Conservation (phyloP, 1,140 invertebrate genomes). For the Drosophila neocordata region DNA sequence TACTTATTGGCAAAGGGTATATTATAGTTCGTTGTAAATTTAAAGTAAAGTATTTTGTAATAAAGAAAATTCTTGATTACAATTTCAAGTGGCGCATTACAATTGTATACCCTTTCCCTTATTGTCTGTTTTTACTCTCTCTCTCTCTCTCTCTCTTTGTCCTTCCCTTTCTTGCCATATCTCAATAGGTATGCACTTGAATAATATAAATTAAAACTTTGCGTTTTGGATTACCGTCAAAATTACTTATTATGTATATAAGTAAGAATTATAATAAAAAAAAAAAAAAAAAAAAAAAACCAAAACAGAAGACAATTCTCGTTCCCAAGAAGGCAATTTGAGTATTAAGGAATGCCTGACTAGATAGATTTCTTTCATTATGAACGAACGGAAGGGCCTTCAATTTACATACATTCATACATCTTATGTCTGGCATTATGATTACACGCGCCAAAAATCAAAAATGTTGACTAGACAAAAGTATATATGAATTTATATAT, state of each 20-base stretch:
- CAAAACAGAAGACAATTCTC: conserved; percentile 24
- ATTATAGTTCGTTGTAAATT: too few species aligned
- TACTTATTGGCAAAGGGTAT: neutral
- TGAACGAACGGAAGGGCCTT: conserved; percentile 10
- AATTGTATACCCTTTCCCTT: neutral
- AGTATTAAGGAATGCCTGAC: conserved; percentile 58
- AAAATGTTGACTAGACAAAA: conserved; percentile 4
- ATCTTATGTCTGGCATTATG: neutral
- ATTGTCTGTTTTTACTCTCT: too few species aligned
- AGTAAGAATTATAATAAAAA: too few species aligned
- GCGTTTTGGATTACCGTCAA: conserved; percentile 59
- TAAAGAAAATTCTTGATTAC: too few species aligned
- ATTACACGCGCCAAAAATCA: conserved; percentile 8
- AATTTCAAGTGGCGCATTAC: conserved; percentile 27
- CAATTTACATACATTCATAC: neutral
- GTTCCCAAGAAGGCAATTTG: conserved; percentile 61
- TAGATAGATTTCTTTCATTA: conserved; percentile 24
- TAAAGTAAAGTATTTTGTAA: too few species aligned
- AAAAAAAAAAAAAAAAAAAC: too few species aligned
- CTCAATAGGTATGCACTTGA: conserved; percentile 33
- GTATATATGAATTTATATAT: neutral
- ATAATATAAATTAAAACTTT: conserved; percentile 23
- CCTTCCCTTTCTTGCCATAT: conserved; percentile 18
- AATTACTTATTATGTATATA: conserved; percentile 13
- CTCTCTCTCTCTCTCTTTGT: too few species aligned